These are phyloP conservation scores for Pemphigus obesinymphae DNA, from an alignment of 1,140 invertebrate species.

Conservation along the genomic window DNA sequence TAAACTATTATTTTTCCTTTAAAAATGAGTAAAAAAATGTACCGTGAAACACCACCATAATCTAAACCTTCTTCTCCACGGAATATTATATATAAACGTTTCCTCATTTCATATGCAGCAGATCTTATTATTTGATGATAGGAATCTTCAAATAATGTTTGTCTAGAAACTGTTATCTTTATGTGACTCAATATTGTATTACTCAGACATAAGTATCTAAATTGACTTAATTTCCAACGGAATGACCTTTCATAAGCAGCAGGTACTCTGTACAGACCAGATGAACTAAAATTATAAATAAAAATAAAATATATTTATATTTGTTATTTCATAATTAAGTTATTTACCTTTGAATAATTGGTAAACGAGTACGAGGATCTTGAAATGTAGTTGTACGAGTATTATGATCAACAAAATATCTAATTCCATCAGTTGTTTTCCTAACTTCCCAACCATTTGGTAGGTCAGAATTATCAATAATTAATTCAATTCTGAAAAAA, in stretches of 20 bases:
- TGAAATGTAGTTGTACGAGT: constrained; percentile 95
- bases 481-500: constrained; percentile 53
- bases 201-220: constrained; percentile 95
- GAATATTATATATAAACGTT: constrained; percentile 95
- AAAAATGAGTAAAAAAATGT: constrained; percentile 43
- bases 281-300: constrained; percentile 57
- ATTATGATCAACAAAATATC: constrained; percentile 99
- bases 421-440: constrained; percentile 85
- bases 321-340: constrained; percentile 41
- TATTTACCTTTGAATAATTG: constrained; percentile 51
- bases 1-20: neutral
- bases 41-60: constrained; percentile 95
- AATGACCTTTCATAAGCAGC: constrained; percentile 95
- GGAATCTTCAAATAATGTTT: constrained; percentile 97
- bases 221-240: constrained; percentile 98
- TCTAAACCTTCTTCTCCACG: constrained; percentile 97
- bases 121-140: constrained; percentile 95
- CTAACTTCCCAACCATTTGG: constrained; percentile 97
- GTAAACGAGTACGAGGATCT: constrained; percentile 87
- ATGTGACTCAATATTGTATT: constrained; percentile 97
- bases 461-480: constrained; percentile 57
- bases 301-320: neutral
- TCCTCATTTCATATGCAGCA: constrained; percentile 89
- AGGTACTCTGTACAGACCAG: constrained; percentile 91
- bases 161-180: constrained; percentile 92